Evolutionary conservation across 2,888 invertebrate species (phyloP).

Genomic region (Patella depressa): DNA sequence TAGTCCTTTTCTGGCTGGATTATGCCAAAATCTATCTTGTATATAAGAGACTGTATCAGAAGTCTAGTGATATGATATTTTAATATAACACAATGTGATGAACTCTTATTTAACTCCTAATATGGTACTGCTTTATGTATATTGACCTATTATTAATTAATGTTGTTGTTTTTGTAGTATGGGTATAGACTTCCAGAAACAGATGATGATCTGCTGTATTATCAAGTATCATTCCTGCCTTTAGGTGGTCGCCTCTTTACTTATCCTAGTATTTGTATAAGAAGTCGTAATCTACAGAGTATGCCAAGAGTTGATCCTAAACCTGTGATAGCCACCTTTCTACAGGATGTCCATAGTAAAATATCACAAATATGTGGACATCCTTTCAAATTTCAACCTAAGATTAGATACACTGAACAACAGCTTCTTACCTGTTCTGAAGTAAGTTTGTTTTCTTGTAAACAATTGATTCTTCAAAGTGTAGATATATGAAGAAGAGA

Average conservation of each 20-base stretch:
- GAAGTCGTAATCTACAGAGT: constrained; percentile 49
- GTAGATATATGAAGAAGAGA: no score
- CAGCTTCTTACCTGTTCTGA: constrained; percentile 29
- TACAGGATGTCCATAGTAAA: constrained; percentile 58
- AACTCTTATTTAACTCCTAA: not conserved
- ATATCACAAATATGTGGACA: constrained; percentile 60
- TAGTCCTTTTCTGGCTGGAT: no score
- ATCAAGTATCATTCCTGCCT: constrained; percentile 62
- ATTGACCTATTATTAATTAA: no score
- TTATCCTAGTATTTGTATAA: constrained; percentile 64
- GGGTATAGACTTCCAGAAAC: constrained; percentile 67
- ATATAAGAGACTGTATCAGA: not conserved
- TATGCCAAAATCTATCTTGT: not conserved
- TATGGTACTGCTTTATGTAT: constrained; percentile 1
- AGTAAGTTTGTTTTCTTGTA: constrained; percentile 16
- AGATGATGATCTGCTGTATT: constrained; percentile 62
- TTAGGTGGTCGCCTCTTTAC: constrained; percentile 64
- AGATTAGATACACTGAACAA: constrained; percentile 44
- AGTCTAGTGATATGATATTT: not conserved
- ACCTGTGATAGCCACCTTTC: constrained; percentile 56
- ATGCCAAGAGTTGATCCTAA: constrained; percentile 57
- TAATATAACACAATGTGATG: not conserved
- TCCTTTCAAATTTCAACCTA: constrained; percentile 51
- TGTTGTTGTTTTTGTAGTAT: constrained; percentile 54
- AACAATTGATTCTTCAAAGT: no score